These are phyloP conservation scores for Aphelinus atriplicis DNA, from an alignment of 1,140 invertebrate species.

Conservation along the genomic window DNA sequence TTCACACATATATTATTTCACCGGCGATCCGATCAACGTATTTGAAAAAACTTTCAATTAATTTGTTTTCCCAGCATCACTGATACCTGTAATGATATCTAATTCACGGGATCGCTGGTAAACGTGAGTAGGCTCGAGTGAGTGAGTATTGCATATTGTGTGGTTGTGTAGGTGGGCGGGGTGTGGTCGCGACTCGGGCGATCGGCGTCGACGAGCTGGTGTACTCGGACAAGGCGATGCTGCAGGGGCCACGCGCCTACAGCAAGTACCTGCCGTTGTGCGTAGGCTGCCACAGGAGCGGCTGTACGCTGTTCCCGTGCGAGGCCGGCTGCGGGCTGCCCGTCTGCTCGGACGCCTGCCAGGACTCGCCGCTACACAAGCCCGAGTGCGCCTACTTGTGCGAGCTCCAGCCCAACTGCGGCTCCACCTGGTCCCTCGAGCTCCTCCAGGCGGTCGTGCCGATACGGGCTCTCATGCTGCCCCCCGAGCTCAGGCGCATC, in stretches of 20 bases:
- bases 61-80: neutral
- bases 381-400: constrained; percentile 70
- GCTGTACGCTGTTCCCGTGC: constrained; percentile 64
- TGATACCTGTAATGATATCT: neutral
- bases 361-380: constrained; percentile 65
- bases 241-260: constrained; percentile 71
- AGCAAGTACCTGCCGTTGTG: constrained; percentile 65
- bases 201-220: constrained; percentile 74
- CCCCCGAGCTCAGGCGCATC: neutral
- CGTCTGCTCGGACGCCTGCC: constrained; percentile 70
- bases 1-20: no score
- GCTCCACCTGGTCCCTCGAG: constrained; percentile 64
- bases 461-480: constrained; percentile 63
- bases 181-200: constrained; percentile 72
- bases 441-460: constrained; percentile 68
- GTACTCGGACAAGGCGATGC: constrained; percentile 73
- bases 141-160: neutral
- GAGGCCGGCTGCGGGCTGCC: constrained; percentile 69
- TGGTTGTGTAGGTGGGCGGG: constrained; percentile 67
- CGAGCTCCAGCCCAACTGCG: constrained; percentile 64
- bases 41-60: no score
- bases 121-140: no score
- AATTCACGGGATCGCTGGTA: neutral
- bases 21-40: no score
- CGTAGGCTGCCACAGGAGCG: constrained; percentile 67